A percentile compares a stretch with the other conserved stretches of the same genome.
Evolutionary conservation across 2,888 invertebrate species (phyloP).

Genomic region (Caradrina clavipalpis): DNA sequence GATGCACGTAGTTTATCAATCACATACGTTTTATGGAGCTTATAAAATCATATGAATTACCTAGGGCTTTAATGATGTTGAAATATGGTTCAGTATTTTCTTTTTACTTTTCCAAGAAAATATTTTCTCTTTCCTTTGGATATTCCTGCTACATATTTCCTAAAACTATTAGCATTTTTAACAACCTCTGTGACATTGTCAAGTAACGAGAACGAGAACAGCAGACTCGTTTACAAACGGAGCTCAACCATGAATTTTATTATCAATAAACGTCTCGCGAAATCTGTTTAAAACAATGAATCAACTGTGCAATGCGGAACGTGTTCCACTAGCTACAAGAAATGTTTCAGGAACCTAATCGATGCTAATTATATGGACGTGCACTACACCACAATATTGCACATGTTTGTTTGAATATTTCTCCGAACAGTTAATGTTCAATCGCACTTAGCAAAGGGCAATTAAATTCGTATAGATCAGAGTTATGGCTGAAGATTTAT

Average conservation of each 20-base stretch:
- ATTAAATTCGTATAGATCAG: conserved; percentile 35
- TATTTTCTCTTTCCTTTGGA: background rate
- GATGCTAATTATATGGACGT: conserved; percentile 35
- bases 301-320: conserved; percentile 52
- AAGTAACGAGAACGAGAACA: conserved; percentile 1
- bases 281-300: conserved; percentile 52
- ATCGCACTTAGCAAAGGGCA: conserved; percentile 19
- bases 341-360: conserved; percentile 44
- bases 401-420: conserved; percentile 30
- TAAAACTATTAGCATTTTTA: conserved; percentile 1
- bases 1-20: conserved; percentile 9
- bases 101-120: background rate
- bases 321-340: conserved; percentile 19
- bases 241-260: conserved; percentile 45
- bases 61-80: background rate
- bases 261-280: conserved; percentile 63
- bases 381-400: conserved; percentile 25
- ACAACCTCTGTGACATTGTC: conserved; percentile 6
- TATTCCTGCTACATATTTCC: background rate
- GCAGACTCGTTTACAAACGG: background rate
- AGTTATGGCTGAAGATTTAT: conserved; percentile 29
- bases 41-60: background rate
- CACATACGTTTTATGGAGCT: conserved; percentile 19
- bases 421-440: conserved; percentile 33
- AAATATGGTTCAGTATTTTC: background rate